A percentile compares a stretch with the other conserved stretches of the same genome.
phyloP scores from a whole-genome alignment of 2,888 invertebrate genomes.

The Pantelozetes paolii region DNA sequence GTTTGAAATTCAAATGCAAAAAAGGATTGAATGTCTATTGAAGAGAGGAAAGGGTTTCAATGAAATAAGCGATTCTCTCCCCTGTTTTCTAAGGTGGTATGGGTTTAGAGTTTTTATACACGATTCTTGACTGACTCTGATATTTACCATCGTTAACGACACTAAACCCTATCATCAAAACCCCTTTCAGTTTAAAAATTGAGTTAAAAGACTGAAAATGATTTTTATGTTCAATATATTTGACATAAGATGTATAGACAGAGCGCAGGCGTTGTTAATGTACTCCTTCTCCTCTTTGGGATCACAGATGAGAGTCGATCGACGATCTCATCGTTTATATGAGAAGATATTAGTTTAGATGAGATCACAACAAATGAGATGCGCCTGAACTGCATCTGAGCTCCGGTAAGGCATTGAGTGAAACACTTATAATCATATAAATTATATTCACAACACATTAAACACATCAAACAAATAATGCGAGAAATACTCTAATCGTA shows the following conservation, averaged over 20 bases:
- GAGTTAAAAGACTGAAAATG: neutral
- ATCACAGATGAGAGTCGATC: neutral
- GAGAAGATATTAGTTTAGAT: neutral
- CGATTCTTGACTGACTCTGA: too few species aligned
- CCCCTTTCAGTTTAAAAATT: too few species aligned
- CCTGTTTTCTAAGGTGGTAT: too few species aligned
- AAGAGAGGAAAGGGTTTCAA: too few species aligned
- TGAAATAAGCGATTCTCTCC: too few species aligned
- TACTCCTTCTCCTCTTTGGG: conserved; percentile 17
- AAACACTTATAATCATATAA: conserved; percentile 33
- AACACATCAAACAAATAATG: conserved; percentile 33
- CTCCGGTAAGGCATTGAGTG: conserved; percentile 8
- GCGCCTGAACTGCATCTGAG: neutral
- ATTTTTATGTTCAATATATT: neutral
- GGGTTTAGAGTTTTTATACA: too few species aligned
- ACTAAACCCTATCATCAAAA: conserved; percentile 2
- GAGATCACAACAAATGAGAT: conserved; percentile 3
- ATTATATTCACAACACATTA: conserved; percentile 32
- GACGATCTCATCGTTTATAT: conserved; percentile 11
- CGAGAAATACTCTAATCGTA: conserved; percentile 15
- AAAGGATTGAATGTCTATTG: neutral
- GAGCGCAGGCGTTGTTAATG: conserved; percentile 30
- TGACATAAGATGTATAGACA: neutral
- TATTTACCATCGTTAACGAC: too few species aligned
- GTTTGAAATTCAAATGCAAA: neutral